phyloP scores from a whole-genome alignment of 1,140 invertebrate genomes.

The Lerema accius region DNA sequence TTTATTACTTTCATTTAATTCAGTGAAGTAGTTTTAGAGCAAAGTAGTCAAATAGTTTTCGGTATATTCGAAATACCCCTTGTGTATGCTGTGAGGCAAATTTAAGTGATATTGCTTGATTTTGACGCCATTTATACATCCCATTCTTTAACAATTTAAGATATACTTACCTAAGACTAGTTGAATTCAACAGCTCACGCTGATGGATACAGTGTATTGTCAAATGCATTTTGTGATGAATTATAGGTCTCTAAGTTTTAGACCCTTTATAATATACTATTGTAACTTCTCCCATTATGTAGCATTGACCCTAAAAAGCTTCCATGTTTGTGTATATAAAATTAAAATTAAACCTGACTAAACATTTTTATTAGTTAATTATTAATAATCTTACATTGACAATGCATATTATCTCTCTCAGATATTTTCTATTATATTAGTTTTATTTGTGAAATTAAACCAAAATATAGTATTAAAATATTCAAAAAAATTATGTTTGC shows the following conservation, averaged over 20 bases:
- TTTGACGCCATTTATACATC: not conserved
- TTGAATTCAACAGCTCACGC: constrained; percentile 6
- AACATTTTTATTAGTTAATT: no score
- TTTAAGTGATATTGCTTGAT: not conserved
- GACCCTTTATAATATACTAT: constrained; percentile 1
- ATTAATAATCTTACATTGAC: no score
- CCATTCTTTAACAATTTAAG: constrained; percentile 15
- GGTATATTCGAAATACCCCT: no score
- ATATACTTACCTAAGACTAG: constrained; percentile 18
- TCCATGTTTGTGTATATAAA: constrained; percentile 16
- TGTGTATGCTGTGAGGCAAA: not conserved
- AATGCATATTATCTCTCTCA: no score
- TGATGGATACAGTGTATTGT: constrained; percentile 1
- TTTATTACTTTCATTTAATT: not conserved
- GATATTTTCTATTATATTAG: not conserved
- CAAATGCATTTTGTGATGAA: constrained; percentile 12
- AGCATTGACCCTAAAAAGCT: constrained; percentile 9
- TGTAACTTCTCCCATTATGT: constrained; percentile 1
- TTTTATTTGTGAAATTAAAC: constrained; percentile 23
- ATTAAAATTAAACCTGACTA: no score
- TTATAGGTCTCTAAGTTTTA: not conserved
- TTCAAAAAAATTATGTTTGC: not conserved
- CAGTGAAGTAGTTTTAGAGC: not conserved
- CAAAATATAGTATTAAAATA: constrained; percentile 31
- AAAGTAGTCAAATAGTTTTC: no score